Percentiles rank a stretch among this genome's conserved stretches.
phyloP scores from a whole-genome alignment of 2,113 vertebrate genomes.

The Rhinopithecus roxellana region DNA sequence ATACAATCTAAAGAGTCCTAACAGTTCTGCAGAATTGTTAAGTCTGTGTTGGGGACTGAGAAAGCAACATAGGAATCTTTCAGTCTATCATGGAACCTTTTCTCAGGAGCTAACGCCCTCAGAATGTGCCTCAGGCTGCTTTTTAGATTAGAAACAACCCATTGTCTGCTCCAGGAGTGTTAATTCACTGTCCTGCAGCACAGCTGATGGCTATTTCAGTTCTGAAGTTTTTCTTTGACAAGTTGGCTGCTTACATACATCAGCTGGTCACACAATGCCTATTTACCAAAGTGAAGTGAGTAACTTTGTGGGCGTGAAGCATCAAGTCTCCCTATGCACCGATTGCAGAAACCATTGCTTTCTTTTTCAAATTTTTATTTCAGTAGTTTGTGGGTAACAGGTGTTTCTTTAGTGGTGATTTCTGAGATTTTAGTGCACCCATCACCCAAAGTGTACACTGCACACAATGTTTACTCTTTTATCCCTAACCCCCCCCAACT shows the following conservation, averaged over 20 bases:
- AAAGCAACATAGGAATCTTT: neutral
- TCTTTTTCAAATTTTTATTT: no score
- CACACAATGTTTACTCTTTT: no score
- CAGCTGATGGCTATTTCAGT: neutral
- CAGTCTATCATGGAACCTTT: neutral
- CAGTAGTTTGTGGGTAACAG: no score
- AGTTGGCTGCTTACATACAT: neutral
- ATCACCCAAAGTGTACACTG: no score
- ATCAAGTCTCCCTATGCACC: neutral
- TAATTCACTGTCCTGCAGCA: neutral
- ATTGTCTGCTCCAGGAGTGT: neutral
- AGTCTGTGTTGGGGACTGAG: neutral
- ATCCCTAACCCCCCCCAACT: no score
- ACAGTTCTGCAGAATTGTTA: neutral
- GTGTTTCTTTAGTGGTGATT: no score
- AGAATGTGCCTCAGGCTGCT: neutral
- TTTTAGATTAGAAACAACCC: neutral
- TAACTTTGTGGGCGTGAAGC: no score
- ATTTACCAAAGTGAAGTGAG: neutral
- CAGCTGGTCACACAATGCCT: neutral
- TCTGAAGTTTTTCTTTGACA: neutral
- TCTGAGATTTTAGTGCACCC: no score
- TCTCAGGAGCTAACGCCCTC: neutral
- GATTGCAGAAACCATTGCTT: neutral
- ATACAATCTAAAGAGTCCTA: neutral